Evolutionary conservation across 2,797 vertebrate species (phyloP).

Genomic region (Epinephelus coioides): DNA sequence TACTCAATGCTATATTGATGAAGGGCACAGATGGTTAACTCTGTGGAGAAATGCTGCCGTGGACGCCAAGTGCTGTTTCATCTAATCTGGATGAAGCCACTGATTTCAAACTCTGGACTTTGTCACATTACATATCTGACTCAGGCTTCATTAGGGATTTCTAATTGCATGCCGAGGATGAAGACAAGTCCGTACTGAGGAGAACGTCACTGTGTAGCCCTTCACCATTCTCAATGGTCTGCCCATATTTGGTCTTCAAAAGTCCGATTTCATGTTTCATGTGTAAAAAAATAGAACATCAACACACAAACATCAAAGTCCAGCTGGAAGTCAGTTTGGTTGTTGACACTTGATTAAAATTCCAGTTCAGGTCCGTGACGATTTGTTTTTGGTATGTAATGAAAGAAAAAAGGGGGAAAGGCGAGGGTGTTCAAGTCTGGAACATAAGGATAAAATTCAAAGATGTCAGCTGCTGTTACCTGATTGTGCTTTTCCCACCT

Average conservation of each 20-base stretch:
- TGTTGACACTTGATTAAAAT: conserved; percentile 1
- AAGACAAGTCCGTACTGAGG: background rate
- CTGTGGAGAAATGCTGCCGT: conserved; percentile 16
- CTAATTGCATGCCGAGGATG: background rate
- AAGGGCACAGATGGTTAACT: conserved; percentile 66
- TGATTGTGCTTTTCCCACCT: conserved; percentile 62
- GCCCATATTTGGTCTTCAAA: conserved; percentile 70
- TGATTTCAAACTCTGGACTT: conserved; percentile 6
- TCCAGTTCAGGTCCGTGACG: conserved; percentile 53
- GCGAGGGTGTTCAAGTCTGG: background rate
- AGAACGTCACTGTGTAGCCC: conserved; percentile 61
- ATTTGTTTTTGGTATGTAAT: conserved; percentile 71
- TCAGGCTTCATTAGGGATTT: background rate
- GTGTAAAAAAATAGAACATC: conserved; percentile 55
- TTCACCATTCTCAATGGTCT: conserved; percentile 54
- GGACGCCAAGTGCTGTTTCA: background rate
- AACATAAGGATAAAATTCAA: background rate
- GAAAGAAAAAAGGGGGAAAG: background rate
- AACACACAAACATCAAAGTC: conserved; percentile 28
- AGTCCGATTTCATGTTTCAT: conserved; percentile 17
- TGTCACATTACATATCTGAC: background rate
- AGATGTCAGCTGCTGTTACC: conserved; percentile 45
- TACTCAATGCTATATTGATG: conserved; percentile 21
- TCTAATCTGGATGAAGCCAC: conserved; percentile 9
- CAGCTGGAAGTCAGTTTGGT: conserved; percentile 39